Evolutionary conservation across 2,113 vertebrate species (phyloP), one percentile per base, ranked within the genome.

Genomic region (Percopsis transmontana): DNA sequence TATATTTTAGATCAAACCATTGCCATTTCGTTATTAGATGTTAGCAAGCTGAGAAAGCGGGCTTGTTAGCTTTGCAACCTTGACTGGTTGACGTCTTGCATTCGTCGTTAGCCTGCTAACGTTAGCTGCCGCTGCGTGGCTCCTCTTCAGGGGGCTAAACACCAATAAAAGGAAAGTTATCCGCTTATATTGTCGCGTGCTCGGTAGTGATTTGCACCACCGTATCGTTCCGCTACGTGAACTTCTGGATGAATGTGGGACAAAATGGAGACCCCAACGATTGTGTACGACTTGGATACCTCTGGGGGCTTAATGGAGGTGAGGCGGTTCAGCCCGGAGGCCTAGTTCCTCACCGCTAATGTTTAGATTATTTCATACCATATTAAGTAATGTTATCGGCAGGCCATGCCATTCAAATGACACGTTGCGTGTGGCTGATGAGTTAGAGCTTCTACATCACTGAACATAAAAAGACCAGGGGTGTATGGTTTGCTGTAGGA

Each of bases 211-310:
- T 33, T 68, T 48, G 41, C 38, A 47, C 19, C 11, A 7, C 27
- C 16, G 51, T 44, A 59, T 51, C 2, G 2, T 68, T 65, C 47
- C 64, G 75, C 60, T 50, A 24, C 74, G 66, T 70, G 74, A 72
- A 65, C 76, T 62, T 74, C 91, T 92, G 93, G 91, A 93, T 95
- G 95, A 94, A 96, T 96, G 95, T 96, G 95, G 95, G 94, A 95
- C 92, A 96, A 96, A 94, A 96, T 96, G 96, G 96, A 97, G 93
- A 94, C 96, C 90, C 96, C 96, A 91, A 96, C 95, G 90, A 96
- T 97, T 92, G 96, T 97, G 85, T 97, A 97, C 94, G 96, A 97
- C 90, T 86, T 97, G 93, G 95, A 97, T 91, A 97, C 96, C 88
- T 96, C 95, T 69, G 95, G 96, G 92, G 95, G 96, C 89, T 93